Base-by-base conservation (phyloP, 2,797 vertebrate genomes). In the Semotilus atromaculatus region DNA sequence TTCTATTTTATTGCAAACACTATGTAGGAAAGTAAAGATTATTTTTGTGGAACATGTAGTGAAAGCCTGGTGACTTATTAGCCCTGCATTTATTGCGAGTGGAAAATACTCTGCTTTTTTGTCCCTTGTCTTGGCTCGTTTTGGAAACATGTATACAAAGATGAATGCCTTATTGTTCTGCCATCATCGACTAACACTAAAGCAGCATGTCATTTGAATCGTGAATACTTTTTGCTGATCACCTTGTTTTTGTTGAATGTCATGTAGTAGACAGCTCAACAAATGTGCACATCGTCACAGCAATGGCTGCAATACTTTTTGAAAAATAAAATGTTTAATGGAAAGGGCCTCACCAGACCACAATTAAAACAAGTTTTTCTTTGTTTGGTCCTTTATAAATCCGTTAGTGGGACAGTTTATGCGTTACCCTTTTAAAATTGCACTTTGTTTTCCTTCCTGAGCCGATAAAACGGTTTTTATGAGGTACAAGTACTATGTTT, bases 111-210 rank as follows among this genome's bases (percentile, higher is more conserved):
- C 1, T 29, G 18, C 1, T 58, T 21, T 60, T 76, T 76, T 38
- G 36, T 21, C 55, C 18, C 38, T 14, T 21, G 51, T 53, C 34
- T 34, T 58, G 18, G 48, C n/a, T 53, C 7, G 5, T 29, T 38
- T 34, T 45, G 11, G 36, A 68, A 4, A 9, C 1, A 1, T 38
- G 53, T 76, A 58, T 14, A 38, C 78, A 11, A 53, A 81, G 45
- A 53, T 29, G 48, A 45, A 72, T 62, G 70, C 70, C 55, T 82
- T 48, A 36, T 62, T 48, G 13, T 9, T 73, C 68, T 73, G 19
- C 55, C 53, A 26, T 73, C 38, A n/a, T 62, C 34, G 1, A 55
- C 31, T 48, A 83, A 83, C 82, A 83, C 82, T 83, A 83, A 58
- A 74, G 40, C 23, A 83, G 40, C 58, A 48, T 19, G 14, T 34